Base-by-base conservation (phyloP, 1,140 invertebrate genomes). In the Coelopa frigida region DNA sequence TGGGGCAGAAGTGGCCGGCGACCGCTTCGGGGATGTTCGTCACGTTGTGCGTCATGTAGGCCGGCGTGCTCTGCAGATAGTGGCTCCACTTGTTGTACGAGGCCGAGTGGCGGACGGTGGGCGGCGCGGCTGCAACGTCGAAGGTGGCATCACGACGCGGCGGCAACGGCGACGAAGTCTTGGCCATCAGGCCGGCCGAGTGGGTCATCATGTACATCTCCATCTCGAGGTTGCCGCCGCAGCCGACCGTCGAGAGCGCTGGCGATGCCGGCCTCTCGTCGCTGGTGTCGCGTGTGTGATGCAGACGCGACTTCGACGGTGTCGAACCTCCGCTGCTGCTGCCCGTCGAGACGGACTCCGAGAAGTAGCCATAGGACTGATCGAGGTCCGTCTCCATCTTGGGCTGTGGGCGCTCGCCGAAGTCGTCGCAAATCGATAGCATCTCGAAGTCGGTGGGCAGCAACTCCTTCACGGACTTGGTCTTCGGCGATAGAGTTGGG, bases 191-290 rank as follows among this genome's bases (percentile, higher is more conserved):
- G 14, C 55, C 48, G 27, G 53, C 50, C 0, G 58, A 52, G 14
- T 53, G 58, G 39, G 57, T 54, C 57, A 67, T 58, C 63, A 67
- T 67, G 22, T 53, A 57, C 57, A 67, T 67, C 39, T 67, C 63
- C 63, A 63, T 66, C 43, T 66, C 55, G 4, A 67, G 46, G 23
- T 23, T 2, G 8, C 3, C 12, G 32, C 1, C n/a, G 33, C n/a
- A 35, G 15, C 15, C 8, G 20, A n/a, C n/a, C n/a, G n/a, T n/a
- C n/a, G n/a, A n/a, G n/a, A n/a, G n/a, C n/a, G n/a, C n/a, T n/a
- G n/a, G n/a, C n/a, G n/a, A n/a, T n/a, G n/a, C n/a, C n/a, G n/a
- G n/a, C n/a, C n/a, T n/a, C n/a, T n/a, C n/a, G 31, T 8, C 14
- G 32, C 18, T 15, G 11, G 6, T 14, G 47, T 29, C 27, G 8